Conservation (phyloP, 1,140 invertebrate genomes). For the Aporrectodea caliginosa region DNA sequence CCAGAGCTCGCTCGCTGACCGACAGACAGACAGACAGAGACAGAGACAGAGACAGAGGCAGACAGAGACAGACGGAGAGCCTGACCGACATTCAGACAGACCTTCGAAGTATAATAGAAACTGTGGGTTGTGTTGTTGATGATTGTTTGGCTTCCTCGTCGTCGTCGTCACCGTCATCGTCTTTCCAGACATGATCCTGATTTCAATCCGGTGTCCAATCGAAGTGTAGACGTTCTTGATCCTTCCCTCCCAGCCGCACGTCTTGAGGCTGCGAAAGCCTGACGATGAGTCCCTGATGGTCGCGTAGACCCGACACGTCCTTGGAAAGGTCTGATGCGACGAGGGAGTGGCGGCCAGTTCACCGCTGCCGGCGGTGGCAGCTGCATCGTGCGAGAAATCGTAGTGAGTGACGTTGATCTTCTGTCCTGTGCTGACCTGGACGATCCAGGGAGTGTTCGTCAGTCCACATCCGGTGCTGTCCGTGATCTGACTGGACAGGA, state of each 20-base stretch:
- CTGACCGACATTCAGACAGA: background rate
- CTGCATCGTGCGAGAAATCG: conserved; percentile 11
- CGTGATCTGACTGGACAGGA: conserved; percentile 12
- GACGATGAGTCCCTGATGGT: conserved; percentile 4
- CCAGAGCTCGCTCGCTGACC: too few species aligned
- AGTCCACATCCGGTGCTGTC: conserved; percentile 19
- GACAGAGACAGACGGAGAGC: background rate
- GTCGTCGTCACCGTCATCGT: background rate
- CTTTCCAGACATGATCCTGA: conserved; percentile 17
- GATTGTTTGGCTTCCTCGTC: background rate
- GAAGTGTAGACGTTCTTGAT: conserved; percentile 11
- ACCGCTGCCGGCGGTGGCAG: too few species aligned
- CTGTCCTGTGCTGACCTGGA: conserved; percentile 12
- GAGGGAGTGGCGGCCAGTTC: background rate
- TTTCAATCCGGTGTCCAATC: conserved; percentile 5
- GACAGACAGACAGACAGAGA: background rate
- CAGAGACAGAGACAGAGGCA: background rate
- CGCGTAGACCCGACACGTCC: conserved; percentile 11
- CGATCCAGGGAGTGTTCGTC: background rate
- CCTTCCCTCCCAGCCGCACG: background rate
- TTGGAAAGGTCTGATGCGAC: background rate
- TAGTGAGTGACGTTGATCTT: conserved; percentile 18
- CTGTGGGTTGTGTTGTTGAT: background rate
- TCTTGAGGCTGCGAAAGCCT: background rate
- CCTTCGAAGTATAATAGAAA: background rate